These are phyloP conservation scores for Gastracanthus pulcherrimus DNA, from an alignment of 2,888 invertebrate species.

Conservation along the genomic window DNA sequence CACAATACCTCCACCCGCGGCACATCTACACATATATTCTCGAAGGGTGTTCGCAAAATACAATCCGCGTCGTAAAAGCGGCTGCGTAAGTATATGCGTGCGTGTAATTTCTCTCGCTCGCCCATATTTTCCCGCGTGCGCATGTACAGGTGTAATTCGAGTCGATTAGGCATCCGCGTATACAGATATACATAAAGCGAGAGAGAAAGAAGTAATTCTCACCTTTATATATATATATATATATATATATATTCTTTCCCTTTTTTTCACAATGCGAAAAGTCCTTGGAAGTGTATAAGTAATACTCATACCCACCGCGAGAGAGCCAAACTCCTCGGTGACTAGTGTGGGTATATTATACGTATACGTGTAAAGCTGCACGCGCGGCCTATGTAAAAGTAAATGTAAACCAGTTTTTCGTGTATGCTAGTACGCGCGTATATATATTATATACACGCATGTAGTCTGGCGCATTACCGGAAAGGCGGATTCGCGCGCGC, in stretches of 20 bases:
- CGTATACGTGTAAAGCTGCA: too few relatives aligned
- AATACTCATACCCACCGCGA: too few relatives aligned
- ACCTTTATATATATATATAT: too few relatives aligned
- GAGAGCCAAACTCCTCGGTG: too few relatives aligned
- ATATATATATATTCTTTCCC: too few relatives aligned
- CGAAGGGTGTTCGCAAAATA: background rate
- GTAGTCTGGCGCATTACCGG: background rate
- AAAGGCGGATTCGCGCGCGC: background rate
- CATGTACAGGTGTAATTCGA: too few relatives aligned
- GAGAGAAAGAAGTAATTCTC: background rate
- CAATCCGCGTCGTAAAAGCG: background rate
- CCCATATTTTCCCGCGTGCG: too few relatives aligned
- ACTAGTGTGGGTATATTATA: too few relatives aligned
- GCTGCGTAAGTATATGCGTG: background rate
- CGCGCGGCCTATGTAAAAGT: background rate
- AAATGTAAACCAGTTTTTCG: constrained; percentile 49
- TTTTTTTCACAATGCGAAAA: too few relatives aligned
- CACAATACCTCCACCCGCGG: too few relatives aligned
- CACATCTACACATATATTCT: background rate
- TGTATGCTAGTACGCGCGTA: too few relatives aligned
- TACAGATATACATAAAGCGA: background rate
- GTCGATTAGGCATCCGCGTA: background rate
- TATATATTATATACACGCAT: too few relatives aligned
- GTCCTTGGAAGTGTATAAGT: constrained; percentile 3
- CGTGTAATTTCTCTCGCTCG: background rate